Percentiles rank a stretch among this genome's conserved stretches.
Evolutionary conservation across 2,797 vertebrate species (phyloP).

Genomic region (Platalea minor): DNA sequence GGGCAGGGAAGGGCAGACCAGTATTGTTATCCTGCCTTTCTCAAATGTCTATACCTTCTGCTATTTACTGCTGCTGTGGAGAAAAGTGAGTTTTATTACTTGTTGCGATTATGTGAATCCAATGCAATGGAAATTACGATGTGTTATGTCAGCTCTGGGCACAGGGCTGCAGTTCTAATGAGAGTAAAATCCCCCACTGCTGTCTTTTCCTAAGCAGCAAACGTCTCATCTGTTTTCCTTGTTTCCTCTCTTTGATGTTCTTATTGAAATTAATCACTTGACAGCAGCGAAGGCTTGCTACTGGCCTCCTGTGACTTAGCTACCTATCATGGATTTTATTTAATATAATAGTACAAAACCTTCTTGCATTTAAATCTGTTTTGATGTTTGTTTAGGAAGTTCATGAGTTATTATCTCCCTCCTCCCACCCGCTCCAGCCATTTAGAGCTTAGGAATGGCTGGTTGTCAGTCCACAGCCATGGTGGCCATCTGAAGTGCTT

Average conservation of each 20-base stretch:
- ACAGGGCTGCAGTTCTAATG: neutral
- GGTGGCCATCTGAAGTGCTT: neutral
- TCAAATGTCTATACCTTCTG: neutral
- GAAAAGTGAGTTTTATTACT: neutral
- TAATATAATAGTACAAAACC: neutral
- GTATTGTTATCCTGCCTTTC: neutral
- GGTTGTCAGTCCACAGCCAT: fast-evolving
- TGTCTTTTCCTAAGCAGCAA: neutral
- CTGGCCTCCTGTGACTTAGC: neutral
- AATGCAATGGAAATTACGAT: neutral
- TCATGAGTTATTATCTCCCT: neutral
- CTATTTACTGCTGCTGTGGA: neutral
- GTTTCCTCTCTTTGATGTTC: neutral
- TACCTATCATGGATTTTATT: neutral
- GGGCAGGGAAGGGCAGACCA: neutral
- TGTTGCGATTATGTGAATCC: neutral
- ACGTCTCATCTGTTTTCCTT: neutral
- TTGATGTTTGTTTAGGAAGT: neutral
- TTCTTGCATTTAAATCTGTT: neutral
- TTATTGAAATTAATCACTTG: slow-evolving; percentile 29
- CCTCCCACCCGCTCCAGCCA: fast-evolving
- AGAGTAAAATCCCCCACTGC: neutral
- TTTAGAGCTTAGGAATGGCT: fast-evolving
- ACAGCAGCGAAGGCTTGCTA: neutral
- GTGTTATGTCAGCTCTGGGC: neutral